Evolutionary conservation across 2,113 vertebrate genomes (phyloP), one percentile per base, ranked within the genome.

Genomic region (Xiphorhynchus elegans): DNA sequence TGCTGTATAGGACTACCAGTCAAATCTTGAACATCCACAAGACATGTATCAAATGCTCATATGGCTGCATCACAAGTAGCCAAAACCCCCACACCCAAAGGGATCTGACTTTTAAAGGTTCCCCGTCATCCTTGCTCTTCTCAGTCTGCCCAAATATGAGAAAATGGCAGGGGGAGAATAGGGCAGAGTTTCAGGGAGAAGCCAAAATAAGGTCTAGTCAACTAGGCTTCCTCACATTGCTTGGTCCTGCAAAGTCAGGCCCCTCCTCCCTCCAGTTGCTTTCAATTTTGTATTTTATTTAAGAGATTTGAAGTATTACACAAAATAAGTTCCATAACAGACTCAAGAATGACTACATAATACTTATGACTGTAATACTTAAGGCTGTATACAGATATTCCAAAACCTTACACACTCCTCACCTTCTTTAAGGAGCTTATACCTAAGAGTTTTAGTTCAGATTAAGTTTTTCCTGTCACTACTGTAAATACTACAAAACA

Each of bases 381-480:
- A 39, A 39, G 16, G 49, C 76, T 58, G 53, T 59, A 82, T 24
- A 69, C 53, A 92, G 40, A 75, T 77, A 90, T 17, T 59, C 63
- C 42, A 90, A 90, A 89, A 52, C 29, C 64, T 64, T 50, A 33
- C 77, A 58, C 2, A 33, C 5, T 19, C 26, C 19, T 33, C 37
- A 63, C 24, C 52, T 74, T 68, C 64, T 90, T 93, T 90, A 95
- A 96, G 72, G 20, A 83, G 59, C 76, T 96, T 90, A 95, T 29
- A 77, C 33, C 82, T 75, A 60, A 59, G 69, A 75, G 85, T 77
- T 88, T 93, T 74, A 92, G 33, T 49, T 90, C 67, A 85, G 79
- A 93, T 88, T 90, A 93, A 73, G 46, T 74, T 81, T 94, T 47
- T 59, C 37, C 56, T 86, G 67, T 49, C 75, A 66, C 59, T 74